phyloP scores from a whole-genome alignment of 2,888 invertebrate species.

The Halictus quadricinctus region DNA sequence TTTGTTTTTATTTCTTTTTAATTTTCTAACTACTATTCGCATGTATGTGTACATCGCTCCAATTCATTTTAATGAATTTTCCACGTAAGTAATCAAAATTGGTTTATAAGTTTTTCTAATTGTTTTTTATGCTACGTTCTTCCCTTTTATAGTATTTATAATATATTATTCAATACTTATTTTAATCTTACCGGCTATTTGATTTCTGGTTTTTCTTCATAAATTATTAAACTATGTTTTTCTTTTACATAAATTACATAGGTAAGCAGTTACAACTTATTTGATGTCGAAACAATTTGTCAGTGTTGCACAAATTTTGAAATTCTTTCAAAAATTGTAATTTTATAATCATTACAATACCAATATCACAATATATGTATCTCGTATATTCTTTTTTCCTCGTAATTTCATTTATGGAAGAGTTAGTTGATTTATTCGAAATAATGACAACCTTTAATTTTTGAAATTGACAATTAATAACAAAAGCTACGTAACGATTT shows the following conservation, averaged over 20 bases:
- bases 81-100: constrained; percentile 5
- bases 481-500: background rate
- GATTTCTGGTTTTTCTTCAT: background rate
- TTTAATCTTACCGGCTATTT: constrained; percentile 9
- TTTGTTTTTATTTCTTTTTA: constrained; percentile 1
- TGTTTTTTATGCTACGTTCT: background rate
- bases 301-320: background rate
- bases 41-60: background rate
- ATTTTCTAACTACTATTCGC: constrained; percentile 10
- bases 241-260: constrained; percentile 16
- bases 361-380: constrained; percentile 1
- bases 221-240: constrained; percentile 5
- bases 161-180: constrained; percentile 1
- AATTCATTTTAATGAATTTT: constrained; percentile 2
- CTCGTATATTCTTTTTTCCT: background rate
- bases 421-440: background rate
- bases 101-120: constrained; percentile 1
- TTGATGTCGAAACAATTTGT: constrained; percentile 11
- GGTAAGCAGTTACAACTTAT: constrained; percentile 20
- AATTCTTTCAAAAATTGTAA: constrained; percentile 1
- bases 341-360: background rate
- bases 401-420: background rate
- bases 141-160: constrained; percentile 7
- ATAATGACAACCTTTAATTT: background rate
- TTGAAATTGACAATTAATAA: constrained; percentile 5